A percentile compares a stretch with the other conserved stretches of the same genome.
phyloP scores from a whole-genome alignment of 92 coral and sea anemone species.

The Parazoanthus darwini region DNA sequence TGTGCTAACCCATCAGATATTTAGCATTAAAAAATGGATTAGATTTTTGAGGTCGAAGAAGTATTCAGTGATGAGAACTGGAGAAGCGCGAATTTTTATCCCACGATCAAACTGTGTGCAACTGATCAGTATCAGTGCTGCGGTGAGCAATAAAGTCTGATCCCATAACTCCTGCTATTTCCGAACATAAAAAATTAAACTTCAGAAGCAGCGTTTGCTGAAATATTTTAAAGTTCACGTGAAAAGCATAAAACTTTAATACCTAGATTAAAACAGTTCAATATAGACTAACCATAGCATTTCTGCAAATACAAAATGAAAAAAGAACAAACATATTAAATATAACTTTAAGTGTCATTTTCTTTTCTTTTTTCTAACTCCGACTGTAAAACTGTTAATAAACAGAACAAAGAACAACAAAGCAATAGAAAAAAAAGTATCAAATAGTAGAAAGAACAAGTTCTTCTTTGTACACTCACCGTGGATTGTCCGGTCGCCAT shows the following conservation, averaged over 20 bases:
- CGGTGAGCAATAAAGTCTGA: too few species aligned
- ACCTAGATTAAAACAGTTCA: background rate
- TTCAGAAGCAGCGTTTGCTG: background rate
- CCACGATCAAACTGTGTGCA: too few species aligned
- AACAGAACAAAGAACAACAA: background rate
- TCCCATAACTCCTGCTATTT: too few species aligned
- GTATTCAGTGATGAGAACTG: background rate
- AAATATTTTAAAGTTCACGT: background rate
- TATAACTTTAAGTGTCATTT: too few species aligned
- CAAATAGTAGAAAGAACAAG: background rate
- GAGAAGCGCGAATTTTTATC: too few species aligned
- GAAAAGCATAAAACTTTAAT: background rate
- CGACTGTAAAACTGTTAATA: too few species aligned
- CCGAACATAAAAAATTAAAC: too few species aligned
- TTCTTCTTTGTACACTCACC: background rate
- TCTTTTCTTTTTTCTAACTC: background rate
- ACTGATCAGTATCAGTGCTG: too few species aligned
- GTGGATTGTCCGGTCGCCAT: constrained; percentile 39
- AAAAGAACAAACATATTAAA: too few species aligned
- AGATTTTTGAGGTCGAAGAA: too few species aligned
- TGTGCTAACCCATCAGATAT: background rate
- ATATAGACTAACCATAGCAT: too few species aligned
- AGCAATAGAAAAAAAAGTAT: background rate
- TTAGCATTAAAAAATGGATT: background rate
- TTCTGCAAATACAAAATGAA: background rate